These are phyloP conservation scores for Acrossocheilus fasciatus DNA, from an alignment of 2,797 vertebrate genomes.

Conservation along the genomic window DNA sequence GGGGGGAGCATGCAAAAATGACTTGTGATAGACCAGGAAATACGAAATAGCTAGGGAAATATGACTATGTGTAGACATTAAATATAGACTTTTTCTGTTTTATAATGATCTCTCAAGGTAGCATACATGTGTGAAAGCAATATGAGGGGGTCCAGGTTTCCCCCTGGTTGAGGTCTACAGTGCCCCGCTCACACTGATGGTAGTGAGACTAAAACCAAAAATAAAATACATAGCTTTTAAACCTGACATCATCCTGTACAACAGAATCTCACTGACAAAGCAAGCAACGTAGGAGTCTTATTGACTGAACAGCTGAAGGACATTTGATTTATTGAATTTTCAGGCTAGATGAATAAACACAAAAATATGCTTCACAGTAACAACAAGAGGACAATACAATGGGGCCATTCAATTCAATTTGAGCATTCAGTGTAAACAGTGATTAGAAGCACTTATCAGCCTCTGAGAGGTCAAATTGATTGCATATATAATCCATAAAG, in stretches of 20 bases:
- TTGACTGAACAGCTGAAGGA: conserved; percentile 22
- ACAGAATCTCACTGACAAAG: conserved; percentile 10
- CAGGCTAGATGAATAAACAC: conserved; percentile 31
- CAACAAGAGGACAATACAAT: conserved; percentile 34
- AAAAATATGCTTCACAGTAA: conserved; percentile 35
- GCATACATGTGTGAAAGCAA: background rate
- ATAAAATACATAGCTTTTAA: background rate
- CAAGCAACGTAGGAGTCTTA: conserved; percentile 22
- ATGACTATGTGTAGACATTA: background rate
- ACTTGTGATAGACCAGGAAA: background rate
- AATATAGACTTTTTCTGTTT: background rate
- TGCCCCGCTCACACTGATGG: too few relatives aligned
- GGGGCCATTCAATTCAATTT: conserved; percentile 12
- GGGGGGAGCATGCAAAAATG: background rate
- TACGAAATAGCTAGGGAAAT: background rate
- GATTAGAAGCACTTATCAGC: conserved; percentile 34
- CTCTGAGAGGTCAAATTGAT: conserved; percentile 34
- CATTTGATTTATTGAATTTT: conserved; percentile 42
- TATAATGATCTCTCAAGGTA: background rate
- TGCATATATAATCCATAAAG: conserved; percentile 32
- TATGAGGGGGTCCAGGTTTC: background rate
- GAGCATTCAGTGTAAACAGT: conserved; percentile 12
- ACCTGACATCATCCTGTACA: conserved; percentile 8
- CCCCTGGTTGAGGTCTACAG: background rate
- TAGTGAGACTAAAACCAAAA: background rate